Evolutionary conservation across 2,797 vertebrate genomes (phyloP).

Genomic region (Hyperoplus lanceolatus): DNA sequence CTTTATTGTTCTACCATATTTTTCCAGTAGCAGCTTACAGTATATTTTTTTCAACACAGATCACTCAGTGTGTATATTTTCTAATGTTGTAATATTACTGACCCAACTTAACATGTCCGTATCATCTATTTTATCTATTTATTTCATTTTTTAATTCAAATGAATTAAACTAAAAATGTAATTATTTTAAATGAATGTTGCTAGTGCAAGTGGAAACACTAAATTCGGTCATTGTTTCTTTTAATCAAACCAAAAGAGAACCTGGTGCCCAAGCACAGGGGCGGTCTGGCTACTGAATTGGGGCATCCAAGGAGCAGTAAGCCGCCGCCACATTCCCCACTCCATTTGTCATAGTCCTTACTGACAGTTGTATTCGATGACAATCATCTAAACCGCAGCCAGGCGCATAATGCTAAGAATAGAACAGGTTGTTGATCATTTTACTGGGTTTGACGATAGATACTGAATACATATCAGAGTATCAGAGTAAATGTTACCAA

Average conservation of each 20-base stretch:
- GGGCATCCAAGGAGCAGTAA: constrained; percentile 30
- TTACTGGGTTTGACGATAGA: constrained; percentile 21
- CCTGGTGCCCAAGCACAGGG: constrained; percentile 13
- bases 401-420: constrained; percentile 45
- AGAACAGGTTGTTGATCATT: constrained; percentile 30
- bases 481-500: constrained; percentile 14
- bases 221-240: constrained; percentile 4
- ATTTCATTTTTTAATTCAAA: too few relatives aligned
- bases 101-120: too few relatives aligned
- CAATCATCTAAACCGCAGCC: constrained; percentile 53
- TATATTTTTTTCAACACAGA: background rate
- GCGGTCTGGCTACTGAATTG: constrained; percentile 28
- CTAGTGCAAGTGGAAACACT: background rate
- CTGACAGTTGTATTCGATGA: constrained; percentile 49
- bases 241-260: background rate
- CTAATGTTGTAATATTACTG: background rate
- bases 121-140: too few relatives aligned
- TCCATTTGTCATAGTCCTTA: constrained; percentile 33
- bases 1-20: constrained; percentile 15
- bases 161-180: background rate
- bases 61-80: background rate
- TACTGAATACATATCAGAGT: background rate
- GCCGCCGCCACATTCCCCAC: constrained; percentile 39
- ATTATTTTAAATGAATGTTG: background rate
- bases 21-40: constrained; percentile 3